Conservation (phyloP, 2,113 vertebrate genomes). For the Meriones unguiculatus region DNA sequence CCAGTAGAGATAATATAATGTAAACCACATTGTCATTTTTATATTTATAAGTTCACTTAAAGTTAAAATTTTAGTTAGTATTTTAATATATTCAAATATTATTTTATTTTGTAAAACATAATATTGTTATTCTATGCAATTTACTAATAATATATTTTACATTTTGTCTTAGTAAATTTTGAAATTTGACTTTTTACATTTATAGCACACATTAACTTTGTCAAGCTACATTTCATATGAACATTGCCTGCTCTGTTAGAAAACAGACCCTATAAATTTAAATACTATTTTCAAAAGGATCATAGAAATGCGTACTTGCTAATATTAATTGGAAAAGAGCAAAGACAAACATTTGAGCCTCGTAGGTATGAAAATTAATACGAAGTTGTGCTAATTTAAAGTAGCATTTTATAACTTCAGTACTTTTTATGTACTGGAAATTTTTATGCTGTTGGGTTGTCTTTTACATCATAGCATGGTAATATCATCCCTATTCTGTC, state of each 20-base stretch:
- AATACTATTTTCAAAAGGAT: not conserved
- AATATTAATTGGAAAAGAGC: not conserved
- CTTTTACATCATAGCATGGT: not conserved
- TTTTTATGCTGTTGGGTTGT: not conserved
- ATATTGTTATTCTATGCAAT: not conserved
- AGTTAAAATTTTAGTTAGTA: not conserved
- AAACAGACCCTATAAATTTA: slow-evolving; percentile 28
- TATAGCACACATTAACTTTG: not conserved
- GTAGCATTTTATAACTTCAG: not conserved
- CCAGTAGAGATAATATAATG: not conserved
- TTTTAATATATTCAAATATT: not conserved
- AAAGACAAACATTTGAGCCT: not conserved
- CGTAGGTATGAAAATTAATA: not conserved
- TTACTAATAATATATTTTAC: not conserved
- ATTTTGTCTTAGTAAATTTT: not conserved
- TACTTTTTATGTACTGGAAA: not conserved
- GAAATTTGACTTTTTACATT: not conserved
- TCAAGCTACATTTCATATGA: not conserved
- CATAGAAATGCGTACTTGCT: not conserved
- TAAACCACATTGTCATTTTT: not conserved
- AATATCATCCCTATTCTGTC: not conserved
- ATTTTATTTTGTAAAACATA: not conserved
- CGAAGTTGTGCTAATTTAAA: not conserved
- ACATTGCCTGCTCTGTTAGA: not conserved
- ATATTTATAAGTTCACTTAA: not conserved